These are phyloP conservation scores for Synodontis membranacea DNA, from an alignment of 2,113 vertebrate species.

Conservation along the genomic window DNA sequence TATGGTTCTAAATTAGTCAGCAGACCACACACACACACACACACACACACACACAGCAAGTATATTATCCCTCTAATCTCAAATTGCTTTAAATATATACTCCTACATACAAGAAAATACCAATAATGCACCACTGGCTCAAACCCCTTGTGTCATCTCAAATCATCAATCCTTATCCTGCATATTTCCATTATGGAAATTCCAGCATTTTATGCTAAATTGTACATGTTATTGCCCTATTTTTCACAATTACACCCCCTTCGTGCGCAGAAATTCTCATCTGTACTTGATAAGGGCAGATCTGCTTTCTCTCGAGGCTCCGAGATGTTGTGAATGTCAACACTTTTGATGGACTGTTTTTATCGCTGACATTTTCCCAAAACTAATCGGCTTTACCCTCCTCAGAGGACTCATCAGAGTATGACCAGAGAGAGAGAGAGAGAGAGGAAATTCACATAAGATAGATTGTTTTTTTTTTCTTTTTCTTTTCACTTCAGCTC, in stretches of 20 bases:
- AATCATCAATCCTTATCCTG: conserved; percentile 38
- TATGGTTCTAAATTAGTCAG: conserved; percentile 28
- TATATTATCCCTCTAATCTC: not conserved
- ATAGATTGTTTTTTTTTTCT: not conserved
- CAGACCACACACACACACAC: conserved; percentile 7
- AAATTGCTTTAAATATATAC: not conserved
- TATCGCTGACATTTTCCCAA: conserved; percentile 51
- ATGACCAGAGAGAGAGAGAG: conserved; percentile 2
- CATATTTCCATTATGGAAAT: conserved; percentile 15
- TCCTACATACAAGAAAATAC: conserved; percentile 16
- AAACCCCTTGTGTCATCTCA: conserved; percentile 13
- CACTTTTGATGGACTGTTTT: conserved; percentile 44
- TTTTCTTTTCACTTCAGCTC: not conserved
- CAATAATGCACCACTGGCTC: conserved; percentile 16
- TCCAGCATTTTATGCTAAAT: conserved; percentile 27
- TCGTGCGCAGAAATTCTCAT: conserved; percentile 14
- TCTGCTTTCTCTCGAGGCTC: conserved; percentile 6
- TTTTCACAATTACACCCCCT: conserved; percentile 38
- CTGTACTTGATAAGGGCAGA: conserved; percentile 26
- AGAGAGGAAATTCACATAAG: conserved; percentile 12
- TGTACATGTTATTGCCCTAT: conserved; percentile 22
- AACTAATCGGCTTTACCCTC: conserved; percentile 40
- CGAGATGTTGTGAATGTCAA: conserved; percentile 39
- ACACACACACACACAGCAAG: conserved; percentile 5
- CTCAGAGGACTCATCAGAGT: conserved; percentile 17